Conservation (phyloP, 2,888 invertebrate genomes). For the Anoplius nigerrimus region DNA sequence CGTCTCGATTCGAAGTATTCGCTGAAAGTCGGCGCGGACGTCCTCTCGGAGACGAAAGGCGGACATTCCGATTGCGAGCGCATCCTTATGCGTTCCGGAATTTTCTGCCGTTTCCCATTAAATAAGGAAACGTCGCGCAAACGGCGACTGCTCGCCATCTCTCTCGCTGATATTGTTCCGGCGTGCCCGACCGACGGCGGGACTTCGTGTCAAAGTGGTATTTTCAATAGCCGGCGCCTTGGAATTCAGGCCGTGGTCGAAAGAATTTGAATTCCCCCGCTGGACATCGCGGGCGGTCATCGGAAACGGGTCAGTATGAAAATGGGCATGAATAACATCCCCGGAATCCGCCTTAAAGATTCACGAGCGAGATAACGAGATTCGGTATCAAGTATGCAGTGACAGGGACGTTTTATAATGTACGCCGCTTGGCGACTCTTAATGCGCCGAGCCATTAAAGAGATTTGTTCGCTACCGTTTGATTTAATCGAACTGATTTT, state of each 20-base stretch:
- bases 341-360: constrained; percentile 34
- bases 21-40: not conserved
- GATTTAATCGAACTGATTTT: too few relatives aligned
- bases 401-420: too few relatives aligned
- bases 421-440: too few relatives aligned
- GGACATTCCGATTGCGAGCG: not conserved
- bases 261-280: constrained; percentile 69
- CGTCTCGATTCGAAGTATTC: too few relatives aligned
- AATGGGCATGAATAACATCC: constrained; percentile 31
- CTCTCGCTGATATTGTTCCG: constrained; percentile 35
- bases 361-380: constrained; percentile 11
- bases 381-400: not conserved
- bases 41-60: not conserved
- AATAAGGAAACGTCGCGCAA: constrained; percentile 34
- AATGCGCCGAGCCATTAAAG: too few relatives aligned
- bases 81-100: constrained; percentile 8
- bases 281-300: constrained; percentile 37
- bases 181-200: constrained; percentile 22
- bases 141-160: constrained; percentile 23
- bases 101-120: constrained; percentile 38
- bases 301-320: constrained; percentile 24
- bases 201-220: constrained; percentile 69
- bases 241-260: constrained; percentile 63
- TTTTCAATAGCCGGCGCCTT: constrained; percentile 67
- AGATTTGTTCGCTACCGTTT: too few relatives aligned